Evolutionary conservation across 2,113 vertebrate genomes (phyloP).

Genomic region (Atrichornis clamosus): DNA sequence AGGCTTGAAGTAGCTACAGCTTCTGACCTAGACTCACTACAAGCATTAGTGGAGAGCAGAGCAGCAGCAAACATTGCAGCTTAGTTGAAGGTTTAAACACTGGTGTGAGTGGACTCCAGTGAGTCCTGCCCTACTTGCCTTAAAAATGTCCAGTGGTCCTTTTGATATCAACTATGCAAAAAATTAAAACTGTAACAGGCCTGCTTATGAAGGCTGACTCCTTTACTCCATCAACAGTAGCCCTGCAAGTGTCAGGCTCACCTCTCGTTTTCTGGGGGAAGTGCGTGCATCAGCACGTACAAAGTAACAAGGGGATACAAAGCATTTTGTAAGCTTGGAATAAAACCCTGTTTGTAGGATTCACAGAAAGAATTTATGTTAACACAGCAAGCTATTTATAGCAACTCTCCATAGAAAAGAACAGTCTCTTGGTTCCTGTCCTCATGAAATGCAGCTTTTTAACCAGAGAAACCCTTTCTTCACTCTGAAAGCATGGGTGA

Average conservation of each 20-base stretch:
- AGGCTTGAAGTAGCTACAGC: background rate
- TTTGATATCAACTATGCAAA: background rate
- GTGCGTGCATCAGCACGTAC: background rate
- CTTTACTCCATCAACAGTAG: background rate
- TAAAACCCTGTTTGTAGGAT: conserved; percentile 53
- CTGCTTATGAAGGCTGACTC: background rate
- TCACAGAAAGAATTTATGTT: conserved; percentile 42
- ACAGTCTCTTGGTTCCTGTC: conserved; percentile 29
- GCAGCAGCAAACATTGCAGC: background rate
- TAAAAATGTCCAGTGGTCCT: background rate
- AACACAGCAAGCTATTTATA: conserved; percentile 67
- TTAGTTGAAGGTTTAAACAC: background rate
- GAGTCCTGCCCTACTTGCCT: background rate
- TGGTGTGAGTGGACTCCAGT: accelerated
- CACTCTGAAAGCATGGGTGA: background rate
- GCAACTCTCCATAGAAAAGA: conserved; percentile 18
- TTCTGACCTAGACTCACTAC: background rate
- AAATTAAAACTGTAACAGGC: background rate
- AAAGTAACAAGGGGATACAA: background rate
- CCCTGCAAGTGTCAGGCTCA: background rate
- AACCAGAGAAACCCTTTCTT: conserved; percentile 19
- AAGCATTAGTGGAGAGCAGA: background rate
- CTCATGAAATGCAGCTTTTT: background rate
- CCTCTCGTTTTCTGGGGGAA: background rate
- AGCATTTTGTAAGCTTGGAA: conserved; percentile 27